phyloP scores from a whole-genome alignment of 1,140 invertebrate genomes.

The Rhagoletis pomonella region DNA sequence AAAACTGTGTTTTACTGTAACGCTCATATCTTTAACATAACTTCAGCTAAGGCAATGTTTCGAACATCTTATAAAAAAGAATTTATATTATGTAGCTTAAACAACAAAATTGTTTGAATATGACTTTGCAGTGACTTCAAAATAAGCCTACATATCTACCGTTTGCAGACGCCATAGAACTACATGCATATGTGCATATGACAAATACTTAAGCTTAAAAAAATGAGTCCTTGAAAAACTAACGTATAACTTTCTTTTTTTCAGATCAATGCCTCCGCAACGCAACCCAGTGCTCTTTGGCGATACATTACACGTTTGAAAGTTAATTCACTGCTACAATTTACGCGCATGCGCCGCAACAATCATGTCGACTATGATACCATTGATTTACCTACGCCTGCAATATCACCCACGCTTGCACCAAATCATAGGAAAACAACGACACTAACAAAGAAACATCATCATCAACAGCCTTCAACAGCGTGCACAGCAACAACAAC shows the following conservation, averaged over 20 bases:
- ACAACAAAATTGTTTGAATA: no score
- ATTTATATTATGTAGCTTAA: no score
- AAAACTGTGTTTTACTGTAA: no score
- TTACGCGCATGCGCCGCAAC: slow-evolving; percentile 50
- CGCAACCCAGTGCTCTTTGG: slow-evolving; percentile 54
- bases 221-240: no score
- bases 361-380: slow-evolving; percentile 34
- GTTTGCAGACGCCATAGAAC: no score
- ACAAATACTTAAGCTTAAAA: no score
- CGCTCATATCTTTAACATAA: no score
- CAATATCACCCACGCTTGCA: background rate
- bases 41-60: no score
- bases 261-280: background rate
- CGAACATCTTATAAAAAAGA: no score
- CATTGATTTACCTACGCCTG: background rate
- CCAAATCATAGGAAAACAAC: slow-evolving; percentile 28
- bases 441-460: slow-evolving; percentile 34
- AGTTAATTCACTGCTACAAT: slow-evolving; percentile 54
- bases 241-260: background rate
- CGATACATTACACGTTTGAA: slow-evolving; percentile 54
- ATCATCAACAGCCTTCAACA: background rate
- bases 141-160: no score
- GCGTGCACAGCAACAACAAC: background rate
- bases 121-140: no score
- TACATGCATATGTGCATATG: no score